A percentile compares a stretch with the other conserved stretches of the same genome.
Conservation (phyloP, 2,113 vertebrate species). For the Laterallus jamaicensis region DNA sequence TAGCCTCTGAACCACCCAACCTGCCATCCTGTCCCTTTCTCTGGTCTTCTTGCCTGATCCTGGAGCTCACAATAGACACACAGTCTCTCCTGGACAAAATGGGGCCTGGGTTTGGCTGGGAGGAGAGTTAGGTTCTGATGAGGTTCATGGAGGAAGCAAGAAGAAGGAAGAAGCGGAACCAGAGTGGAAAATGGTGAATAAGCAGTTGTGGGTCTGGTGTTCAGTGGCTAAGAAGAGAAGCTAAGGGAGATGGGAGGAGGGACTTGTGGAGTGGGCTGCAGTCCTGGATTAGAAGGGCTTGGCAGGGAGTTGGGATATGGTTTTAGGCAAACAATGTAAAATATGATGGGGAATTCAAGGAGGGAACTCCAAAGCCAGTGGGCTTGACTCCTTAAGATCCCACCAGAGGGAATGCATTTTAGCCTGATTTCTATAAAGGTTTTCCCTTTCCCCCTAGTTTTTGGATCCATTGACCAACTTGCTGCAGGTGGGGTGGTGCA, state of each 20-base stretch:
- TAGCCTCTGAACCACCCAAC: neutral
- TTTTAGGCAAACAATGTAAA: slow-evolving; percentile 26
- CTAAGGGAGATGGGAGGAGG: neutral
- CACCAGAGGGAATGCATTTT: neutral
- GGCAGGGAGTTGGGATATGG: neutral
- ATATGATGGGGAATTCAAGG: slow-evolving; percentile 29
- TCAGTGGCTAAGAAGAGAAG: neutral
- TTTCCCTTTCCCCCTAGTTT: slow-evolving; percentile 8
- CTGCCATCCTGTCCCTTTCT: neutral
- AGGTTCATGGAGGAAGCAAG: neutral
- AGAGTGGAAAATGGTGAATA: neutral
- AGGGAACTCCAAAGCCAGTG: neutral
- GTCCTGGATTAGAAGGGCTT: neutral
- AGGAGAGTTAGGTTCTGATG: neutral
- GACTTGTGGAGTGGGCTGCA: neutral
- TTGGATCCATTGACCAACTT: neutral
- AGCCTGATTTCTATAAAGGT: neutral
- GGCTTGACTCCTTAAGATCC: slow-evolving; percentile 7
- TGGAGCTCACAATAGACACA: neutral
- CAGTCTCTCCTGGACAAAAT: neutral
- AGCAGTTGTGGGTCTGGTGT: neutral
- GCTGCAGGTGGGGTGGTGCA: neutral
- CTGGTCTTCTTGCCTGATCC: neutral
- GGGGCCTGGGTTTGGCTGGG: neutral
- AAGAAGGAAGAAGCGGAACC: neutral